These are phyloP conservation scores for Leptopilina drosophilae DNA, from an alignment of 2,888 invertebrate species.

Conservation along the genomic window DNA sequence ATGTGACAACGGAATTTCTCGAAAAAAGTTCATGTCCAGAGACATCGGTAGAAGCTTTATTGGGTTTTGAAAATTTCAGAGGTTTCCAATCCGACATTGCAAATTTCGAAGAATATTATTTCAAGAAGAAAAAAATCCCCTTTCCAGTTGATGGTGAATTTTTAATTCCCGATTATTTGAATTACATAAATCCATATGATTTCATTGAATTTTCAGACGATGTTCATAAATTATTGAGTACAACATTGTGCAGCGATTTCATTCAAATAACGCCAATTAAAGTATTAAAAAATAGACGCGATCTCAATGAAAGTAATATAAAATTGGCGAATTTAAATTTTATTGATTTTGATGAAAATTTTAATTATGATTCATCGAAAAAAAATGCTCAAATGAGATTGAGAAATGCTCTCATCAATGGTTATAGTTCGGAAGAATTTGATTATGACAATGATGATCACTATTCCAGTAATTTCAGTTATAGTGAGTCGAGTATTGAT, in stretches of 20 bases:
- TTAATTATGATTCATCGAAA: neutral
- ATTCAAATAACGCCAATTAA: neutral
- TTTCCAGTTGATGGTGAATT: constrained; percentile 9
- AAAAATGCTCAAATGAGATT: neutral
- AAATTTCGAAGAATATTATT: neutral
- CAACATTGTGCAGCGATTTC: neutral
- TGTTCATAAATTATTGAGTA: constrained; percentile 14
- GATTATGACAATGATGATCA: neutral
- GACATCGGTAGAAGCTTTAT: neutral
- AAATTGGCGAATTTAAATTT: neutral
- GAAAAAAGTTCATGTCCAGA: neutral
- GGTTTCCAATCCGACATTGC: neutral
- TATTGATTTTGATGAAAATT: neutral
- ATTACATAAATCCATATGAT: neutral
- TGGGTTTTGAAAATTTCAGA: neutral
- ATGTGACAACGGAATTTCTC: neutral
- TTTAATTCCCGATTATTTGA: constrained; percentile 9
- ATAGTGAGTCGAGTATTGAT: neutral
- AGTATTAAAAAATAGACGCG: neutral
- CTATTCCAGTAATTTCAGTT: neutral
- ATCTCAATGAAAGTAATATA: neutral
- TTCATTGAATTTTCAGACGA: constrained; percentile 3
- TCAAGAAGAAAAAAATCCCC: neutral
- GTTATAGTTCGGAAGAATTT: neutral
- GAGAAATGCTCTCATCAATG: constrained; percentile 4